Conservation (phyloP, 2,113 vertebrate genomes). For the Penelope pileata region DNA sequence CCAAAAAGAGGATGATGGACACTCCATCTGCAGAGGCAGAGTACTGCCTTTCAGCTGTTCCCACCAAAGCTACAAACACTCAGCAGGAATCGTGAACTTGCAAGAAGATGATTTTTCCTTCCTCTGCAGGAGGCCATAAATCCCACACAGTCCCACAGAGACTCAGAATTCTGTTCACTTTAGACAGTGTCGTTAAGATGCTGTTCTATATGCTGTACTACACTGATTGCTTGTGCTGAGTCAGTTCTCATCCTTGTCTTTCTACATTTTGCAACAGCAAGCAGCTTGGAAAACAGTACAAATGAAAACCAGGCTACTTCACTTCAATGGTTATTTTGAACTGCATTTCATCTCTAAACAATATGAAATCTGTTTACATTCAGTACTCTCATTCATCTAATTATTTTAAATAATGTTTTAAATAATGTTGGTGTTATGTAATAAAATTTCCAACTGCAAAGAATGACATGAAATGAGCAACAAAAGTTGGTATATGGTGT, state of each 20-base stretch:
- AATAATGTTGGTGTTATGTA: not conserved
- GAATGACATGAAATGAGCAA: not conserved
- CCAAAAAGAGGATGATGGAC: not conserved
- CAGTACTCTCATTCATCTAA: not conserved
- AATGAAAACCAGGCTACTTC: not conserved
- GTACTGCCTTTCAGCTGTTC: not conserved
- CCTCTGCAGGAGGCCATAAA: not conserved
- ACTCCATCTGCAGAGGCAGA: not conserved
- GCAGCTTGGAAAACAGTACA: not conserved
- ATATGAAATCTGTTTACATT: not conserved
- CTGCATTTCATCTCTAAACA: not conserved
- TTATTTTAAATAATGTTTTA: not conserved
- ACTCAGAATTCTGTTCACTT: not conserved
- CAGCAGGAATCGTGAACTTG: not conserved
- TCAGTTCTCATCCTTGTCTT: not conserved
- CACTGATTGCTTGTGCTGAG: not conserved
- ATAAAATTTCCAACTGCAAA: not conserved
- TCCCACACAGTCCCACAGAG: not conserved
- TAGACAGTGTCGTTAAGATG: not conserved
- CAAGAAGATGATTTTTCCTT: slow-evolving; percentile 7
- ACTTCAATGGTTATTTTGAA: not conserved
- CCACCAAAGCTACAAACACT: not conserved
- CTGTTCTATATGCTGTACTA: not conserved
- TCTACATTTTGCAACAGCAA: not conserved
- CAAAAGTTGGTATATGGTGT: not conserved